Conservation (phyloP, 2,113 vertebrate genomes). For the Beaufortia kweichowensis region DNA sequence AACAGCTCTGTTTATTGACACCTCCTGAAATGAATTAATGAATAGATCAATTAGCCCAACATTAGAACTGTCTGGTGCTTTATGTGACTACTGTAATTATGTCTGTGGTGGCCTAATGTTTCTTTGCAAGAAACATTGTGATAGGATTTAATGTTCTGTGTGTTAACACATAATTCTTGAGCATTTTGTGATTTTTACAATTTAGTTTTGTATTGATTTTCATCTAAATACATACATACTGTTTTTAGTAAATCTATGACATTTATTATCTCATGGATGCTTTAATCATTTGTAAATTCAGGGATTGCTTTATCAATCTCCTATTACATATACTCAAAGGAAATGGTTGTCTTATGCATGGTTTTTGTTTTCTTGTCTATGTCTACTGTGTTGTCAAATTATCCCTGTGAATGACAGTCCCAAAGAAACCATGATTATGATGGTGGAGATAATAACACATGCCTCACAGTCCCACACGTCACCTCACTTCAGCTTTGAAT, state of each 20-base stretch:
- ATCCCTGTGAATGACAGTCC: slow-evolving; percentile 57
- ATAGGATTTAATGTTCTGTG: not conserved
- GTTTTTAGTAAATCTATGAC: not conserved
- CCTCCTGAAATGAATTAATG: not conserved
- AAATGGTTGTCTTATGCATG: not conserved
- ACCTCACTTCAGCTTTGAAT: slow-evolving; percentile 36
- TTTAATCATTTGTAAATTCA: not conserved
- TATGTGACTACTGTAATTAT: slow-evolving; percentile 25
- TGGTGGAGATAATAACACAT: slow-evolving; percentile 36
- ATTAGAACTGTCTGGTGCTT: slow-evolving; percentile 21
- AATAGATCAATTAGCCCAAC: slow-evolving; percentile 18
- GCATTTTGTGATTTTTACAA: not conserved
- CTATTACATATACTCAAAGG: not conserved
- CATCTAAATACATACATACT: not conserved
- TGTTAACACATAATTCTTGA: not conserved
- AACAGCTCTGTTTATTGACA: not conserved
- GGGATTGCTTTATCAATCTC: not conserved
- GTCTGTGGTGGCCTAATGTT: slow-evolving; percentile 3
- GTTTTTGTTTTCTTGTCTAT: slow-evolving; percentile 62
- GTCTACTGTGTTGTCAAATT: slow-evolving; percentile 63
- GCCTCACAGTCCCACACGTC: slow-evolving; percentile 14
- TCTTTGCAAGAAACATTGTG: slow-evolving; percentile 14
- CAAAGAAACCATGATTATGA: slow-evolving; percentile 61
- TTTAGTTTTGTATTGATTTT: not conserved
- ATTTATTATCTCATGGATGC: not conserved